phyloP scores from a whole-genome alignment of 2,797 vertebrate genomes.

The Protonibea diacanthus region DNA sequence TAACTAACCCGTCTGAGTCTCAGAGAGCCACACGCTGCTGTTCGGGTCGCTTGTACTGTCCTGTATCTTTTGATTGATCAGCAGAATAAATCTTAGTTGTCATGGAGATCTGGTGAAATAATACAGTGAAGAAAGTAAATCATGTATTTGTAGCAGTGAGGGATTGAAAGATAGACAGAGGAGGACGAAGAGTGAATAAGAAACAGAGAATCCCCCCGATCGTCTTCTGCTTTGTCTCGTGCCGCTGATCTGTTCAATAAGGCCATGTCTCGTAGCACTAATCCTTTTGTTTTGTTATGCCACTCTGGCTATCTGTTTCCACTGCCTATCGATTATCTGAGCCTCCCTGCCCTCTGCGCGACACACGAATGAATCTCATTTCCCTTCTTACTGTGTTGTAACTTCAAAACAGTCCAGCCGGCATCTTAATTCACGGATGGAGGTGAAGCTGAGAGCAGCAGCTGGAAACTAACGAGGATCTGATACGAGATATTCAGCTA shows the following conservation, averaged over 20 bases:
- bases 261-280: slow-evolving; percentile 41
- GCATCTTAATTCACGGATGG: slow-evolving; percentile 27
- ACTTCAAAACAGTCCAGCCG: slow-evolving; percentile 46
- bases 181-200: slow-evolving; percentile 28
- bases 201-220: not conserved
- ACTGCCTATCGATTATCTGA: slow-evolving; percentile 53
- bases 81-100: not conserved
- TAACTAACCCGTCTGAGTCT: no score
- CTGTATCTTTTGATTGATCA: slow-evolving; percentile 11
- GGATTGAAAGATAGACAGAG: slow-evolving; percentile 26
- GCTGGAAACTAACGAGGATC: slow-evolving; percentile 1
- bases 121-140: not conserved
- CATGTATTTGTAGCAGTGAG: not conserved
- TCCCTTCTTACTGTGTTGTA: slow-evolving; percentile 55
- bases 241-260: slow-evolving; percentile 55
- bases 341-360: slow-evolving; percentile 30
- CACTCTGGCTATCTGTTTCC: slow-evolving; percentile 52
- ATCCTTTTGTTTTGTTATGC: slow-evolving; percentile 67
- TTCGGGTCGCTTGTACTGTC: not conserved
- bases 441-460: slow-evolving; percentile 28
- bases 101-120: slow-evolving; percentile 5
- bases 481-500: not conserved
- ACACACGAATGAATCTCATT: slow-evolving; percentile 68
- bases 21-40: no score
- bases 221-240: slow-evolving; percentile 53